Percentiles rank a stretch among this genome's conserved stretches.
Evolutionary conservation across 2,888 invertebrate genomes (phyloP).

Genomic region (Agrochola circellaris): DNA sequence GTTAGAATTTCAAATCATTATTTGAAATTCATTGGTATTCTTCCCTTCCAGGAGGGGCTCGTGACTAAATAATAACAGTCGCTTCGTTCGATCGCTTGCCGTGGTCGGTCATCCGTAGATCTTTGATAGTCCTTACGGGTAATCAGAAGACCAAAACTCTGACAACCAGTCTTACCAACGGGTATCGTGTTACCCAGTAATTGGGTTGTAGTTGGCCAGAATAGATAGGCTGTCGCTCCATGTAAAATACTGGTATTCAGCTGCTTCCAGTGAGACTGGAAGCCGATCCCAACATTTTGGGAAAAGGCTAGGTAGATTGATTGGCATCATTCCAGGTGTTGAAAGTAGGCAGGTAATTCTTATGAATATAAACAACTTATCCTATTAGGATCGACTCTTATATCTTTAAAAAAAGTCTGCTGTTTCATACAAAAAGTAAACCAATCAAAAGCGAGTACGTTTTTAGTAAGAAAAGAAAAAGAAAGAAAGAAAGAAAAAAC

Average conservation of each 20-base stretch:
- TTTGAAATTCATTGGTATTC: neutral
- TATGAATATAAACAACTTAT: neutral
- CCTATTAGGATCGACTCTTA: neutral
- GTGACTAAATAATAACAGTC: neutral
- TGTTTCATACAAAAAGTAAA: too few species aligned
- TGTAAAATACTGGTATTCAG: neutral
- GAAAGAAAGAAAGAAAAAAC: too few species aligned
- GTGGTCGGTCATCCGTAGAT: neutral
- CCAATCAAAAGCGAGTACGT: too few species aligned
- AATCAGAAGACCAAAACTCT: neutral
- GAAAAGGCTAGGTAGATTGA: neutral
- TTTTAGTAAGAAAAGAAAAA: too few species aligned
- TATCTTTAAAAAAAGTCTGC: too few species aligned
- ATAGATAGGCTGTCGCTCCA: neutral
- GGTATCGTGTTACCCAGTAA: neutral
- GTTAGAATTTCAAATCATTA: neutral
- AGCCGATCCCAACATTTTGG: neutral
- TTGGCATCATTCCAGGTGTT: neutral
- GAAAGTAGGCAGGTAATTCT: neutral
- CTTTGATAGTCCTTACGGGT: neutral
- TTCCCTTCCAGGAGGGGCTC: neutral
- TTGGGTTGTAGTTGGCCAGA: too few species aligned
- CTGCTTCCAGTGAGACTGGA: neutral
- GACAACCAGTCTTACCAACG: neutral
- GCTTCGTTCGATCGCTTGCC: neutral